Percentiles rank a stretch among this genome's conserved stretches.
Conservation (phyloP, 2,888 invertebrate genomes). For the Athrips mouffetella region DNA sequence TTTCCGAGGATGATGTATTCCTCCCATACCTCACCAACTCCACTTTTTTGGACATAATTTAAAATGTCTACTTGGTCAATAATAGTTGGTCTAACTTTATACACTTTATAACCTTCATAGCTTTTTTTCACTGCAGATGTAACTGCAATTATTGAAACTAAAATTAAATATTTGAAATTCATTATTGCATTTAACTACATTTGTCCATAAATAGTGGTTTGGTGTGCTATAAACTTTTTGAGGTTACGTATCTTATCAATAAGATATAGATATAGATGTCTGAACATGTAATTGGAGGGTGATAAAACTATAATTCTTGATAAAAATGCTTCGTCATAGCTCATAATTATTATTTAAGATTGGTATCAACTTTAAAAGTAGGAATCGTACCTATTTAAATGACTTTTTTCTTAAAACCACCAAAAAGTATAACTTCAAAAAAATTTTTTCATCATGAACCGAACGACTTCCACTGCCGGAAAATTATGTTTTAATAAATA, state of each 20-base stretch:
- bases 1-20: conserved; percentile 49
- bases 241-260: neutral
- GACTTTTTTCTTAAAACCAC: too few species aligned
- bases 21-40: conserved; percentile 57
- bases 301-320: too few species aligned
- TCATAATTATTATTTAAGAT: too few species aligned
- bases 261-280: neutral
- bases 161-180: conserved; percentile 28
- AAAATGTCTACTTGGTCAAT: conserved; percentile 66
- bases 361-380: too few species aligned
- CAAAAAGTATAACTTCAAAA: too few species aligned
- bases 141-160: conserved; percentile 26
- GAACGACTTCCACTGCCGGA: too few species aligned
- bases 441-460: too few species aligned
- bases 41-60: conserved; percentile 55
- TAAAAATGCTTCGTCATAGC: too few species aligned
- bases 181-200: conserved; percentile 26
- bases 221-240: neutral
- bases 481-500: too few species aligned
- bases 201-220: neutral
- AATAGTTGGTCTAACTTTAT: conserved; percentile 70
- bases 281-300: neutral
- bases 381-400: too few species aligned
- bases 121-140: conserved; percentile 33
- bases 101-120: conserved; percentile 80